Conservation (phyloP, 2,797 vertebrate genomes). For the Numenius phaeopus region DNA sequence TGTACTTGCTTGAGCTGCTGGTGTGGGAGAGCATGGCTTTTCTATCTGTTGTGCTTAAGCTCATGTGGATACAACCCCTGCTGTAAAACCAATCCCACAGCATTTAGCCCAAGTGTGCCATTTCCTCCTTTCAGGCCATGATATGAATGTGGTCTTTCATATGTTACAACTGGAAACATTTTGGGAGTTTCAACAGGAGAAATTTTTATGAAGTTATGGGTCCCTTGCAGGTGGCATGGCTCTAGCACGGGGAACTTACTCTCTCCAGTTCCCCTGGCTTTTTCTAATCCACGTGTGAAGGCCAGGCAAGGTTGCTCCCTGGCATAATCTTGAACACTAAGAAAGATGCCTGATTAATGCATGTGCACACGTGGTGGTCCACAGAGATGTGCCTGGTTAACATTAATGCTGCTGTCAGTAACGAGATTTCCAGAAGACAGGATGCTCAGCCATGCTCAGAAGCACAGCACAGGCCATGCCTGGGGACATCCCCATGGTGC, state of each 20-base stretch:
- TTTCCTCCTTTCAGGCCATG: constrained; percentile 25
- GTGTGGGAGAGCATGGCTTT: neutral
- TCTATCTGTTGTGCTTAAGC: neutral
- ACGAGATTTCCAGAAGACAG: neutral
- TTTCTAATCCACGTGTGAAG: neutral
- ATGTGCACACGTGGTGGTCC: rapidly evolving
- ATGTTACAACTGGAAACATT: neutral
- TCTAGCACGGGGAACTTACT: neutral
- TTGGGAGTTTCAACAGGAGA: neutral
- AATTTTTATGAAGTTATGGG: neutral
- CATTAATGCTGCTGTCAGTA: neutral
- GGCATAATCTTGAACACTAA: neutral
- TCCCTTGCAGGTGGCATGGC: neutral
- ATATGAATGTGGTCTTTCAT: neutral
- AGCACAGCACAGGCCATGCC: neutral
- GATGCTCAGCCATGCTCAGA: neutral
- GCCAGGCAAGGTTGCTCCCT: neutral
- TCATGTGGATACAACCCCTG: neutral
- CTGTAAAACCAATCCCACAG: neutral
- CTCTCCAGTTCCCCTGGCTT: neutral
- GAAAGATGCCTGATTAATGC: neutral
- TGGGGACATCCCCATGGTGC: neutral
- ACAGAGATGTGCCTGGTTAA: neutral
- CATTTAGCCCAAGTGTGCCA: neutral
- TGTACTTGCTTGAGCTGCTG: neutral